Conservation (phyloP, 2,797 vertebrate genomes). For the Rhinoraja longicauda region DNA sequence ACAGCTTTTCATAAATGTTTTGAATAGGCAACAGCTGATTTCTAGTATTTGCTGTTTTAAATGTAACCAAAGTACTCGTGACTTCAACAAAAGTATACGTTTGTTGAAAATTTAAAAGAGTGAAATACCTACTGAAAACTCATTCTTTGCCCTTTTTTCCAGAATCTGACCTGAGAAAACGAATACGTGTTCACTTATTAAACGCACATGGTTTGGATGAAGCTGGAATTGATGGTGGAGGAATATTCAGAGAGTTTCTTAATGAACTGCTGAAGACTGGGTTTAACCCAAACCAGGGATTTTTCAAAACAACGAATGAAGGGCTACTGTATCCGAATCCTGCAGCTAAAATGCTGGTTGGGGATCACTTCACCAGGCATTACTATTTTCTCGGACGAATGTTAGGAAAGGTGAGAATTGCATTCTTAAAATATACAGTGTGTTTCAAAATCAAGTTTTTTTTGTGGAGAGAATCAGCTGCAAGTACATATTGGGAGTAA, state of each 20-base stretch:
- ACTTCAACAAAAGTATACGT: neutral
- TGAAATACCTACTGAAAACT: neutral
- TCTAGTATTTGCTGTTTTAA: neutral
- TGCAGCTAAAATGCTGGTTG: constrained; percentile 85
- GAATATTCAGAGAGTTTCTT: constrained; percentile 94
- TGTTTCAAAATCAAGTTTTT: too few relatives aligned
- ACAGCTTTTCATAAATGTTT: neutral
- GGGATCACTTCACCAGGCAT: constrained; percentile 86
- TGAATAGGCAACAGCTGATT: neutral
- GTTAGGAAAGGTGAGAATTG: constrained; percentile 82
- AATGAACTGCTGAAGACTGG: constrained; percentile 93
- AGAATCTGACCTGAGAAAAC: constrained; percentile 93
- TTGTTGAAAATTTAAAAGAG: constrained; percentile 3
- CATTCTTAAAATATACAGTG: constrained; percentile 4
- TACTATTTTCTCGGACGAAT: constrained; percentile 97
- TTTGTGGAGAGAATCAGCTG: neutral
- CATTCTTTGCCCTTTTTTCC: constrained; percentile 37
- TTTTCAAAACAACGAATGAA: constrained; percentile 97
- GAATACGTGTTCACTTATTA: constrained; percentile 88
- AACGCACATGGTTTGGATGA: constrained; percentile 94
- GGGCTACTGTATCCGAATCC: constrained; percentile 90
- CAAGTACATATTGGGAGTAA: neutral
- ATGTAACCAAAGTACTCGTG: neutral
- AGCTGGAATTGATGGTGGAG: constrained; percentile 94
- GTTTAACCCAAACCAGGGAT: constrained; percentile 97